Evolutionary conservation across 2,888 invertebrate species (phyloP).

Genomic region (Theodoxus fluviatilis): DNA sequence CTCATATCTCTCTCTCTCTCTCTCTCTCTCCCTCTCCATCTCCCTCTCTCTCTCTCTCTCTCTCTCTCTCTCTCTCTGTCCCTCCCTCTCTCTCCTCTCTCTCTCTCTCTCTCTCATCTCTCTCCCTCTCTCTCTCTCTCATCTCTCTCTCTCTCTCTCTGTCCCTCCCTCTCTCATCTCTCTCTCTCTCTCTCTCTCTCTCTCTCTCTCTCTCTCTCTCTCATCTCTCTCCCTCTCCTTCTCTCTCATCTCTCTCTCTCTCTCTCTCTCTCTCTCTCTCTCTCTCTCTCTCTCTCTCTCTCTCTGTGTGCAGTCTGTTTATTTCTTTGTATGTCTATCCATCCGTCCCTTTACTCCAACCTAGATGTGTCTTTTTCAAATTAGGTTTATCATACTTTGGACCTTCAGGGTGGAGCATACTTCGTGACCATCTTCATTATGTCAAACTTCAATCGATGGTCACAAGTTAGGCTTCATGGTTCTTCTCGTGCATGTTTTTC

Average conservation of each 20-base stretch:
- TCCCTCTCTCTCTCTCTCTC: slow-evolving; percentile 17
- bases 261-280: neutral
- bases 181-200: neutral
- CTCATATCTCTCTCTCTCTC: slow-evolving; percentile 15
- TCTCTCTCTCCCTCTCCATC: slow-evolving; percentile 17
- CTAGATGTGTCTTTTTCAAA: too few species aligned
- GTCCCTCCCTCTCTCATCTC: neutral
- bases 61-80: slow-evolving; percentile 20
- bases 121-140: too few species aligned
- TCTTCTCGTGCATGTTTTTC: too few species aligned
- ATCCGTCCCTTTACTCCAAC: neutral
- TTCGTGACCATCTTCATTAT: too few species aligned
- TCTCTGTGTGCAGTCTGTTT: neutral
- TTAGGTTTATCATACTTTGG: too few species aligned
- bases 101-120: slow-evolving; percentile 21
- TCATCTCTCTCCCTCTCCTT: neutral
- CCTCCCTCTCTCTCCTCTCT: slow-evolving; percentile 25
- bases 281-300: neutral
- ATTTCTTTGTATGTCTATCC: neutral
- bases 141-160: slow-evolving; percentile 3
- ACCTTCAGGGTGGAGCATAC: too few species aligned
- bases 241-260: neutral
- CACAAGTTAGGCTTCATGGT: too few species aligned
- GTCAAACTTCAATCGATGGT: too few species aligned
- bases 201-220: slow-evolving; percentile 3